These are phyloP conservation scores for Amphiprion clarkii DNA, from an alignment of 2,797 vertebrate genomes.

Conservation along the genomic window DNA sequence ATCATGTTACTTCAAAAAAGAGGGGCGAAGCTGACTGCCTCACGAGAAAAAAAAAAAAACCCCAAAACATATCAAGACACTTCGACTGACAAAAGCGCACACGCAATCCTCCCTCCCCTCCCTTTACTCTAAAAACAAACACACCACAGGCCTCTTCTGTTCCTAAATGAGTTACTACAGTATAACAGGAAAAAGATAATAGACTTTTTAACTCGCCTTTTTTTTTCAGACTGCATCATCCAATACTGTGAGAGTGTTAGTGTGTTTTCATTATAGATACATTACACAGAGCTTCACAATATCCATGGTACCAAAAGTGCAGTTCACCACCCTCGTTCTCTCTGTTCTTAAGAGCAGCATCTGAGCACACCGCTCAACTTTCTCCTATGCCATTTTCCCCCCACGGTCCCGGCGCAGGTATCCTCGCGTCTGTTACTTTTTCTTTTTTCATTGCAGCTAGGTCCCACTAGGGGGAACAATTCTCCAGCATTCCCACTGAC, in stretches of 20 bases:
- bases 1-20: constrained; percentile 79
- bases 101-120: constrained; percentile 54
- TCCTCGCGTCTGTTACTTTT: constrained; percentile 49
- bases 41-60: constrained; percentile 52
- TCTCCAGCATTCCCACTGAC: constrained; percentile 68
- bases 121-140: constrained; percentile 63
- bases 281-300: constrained; percentile 83
- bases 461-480: constrained; percentile 72
- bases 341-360: constrained; percentile 77
- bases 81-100: constrained; percentile 76
- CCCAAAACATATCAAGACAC: constrained; percentile 71
- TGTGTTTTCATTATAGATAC: constrained; percentile 84
- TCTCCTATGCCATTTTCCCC: constrained; percentile 45
- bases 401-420: constrained; percentile 37
- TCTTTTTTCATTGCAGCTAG: constrained; percentile 70
- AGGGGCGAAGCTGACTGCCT: constrained; percentile 79
- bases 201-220: constrained; percentile 73
- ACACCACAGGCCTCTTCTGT: constrained; percentile 62
- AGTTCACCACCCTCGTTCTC: constrained; percentile 80
- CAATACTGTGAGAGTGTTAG: constrained; percentile 84
- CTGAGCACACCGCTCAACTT: constrained; percentile 75
- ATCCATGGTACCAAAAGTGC: constrained; percentile 89
- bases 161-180: constrained; percentile 81
- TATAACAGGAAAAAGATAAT: constrained; percentile 80
- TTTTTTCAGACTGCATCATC: constrained; percentile 82